These are phyloP conservation scores for Chinchilla lanigera DNA, from an alignment of 2,113 vertebrate species.

Conservation along the genomic window DNA sequence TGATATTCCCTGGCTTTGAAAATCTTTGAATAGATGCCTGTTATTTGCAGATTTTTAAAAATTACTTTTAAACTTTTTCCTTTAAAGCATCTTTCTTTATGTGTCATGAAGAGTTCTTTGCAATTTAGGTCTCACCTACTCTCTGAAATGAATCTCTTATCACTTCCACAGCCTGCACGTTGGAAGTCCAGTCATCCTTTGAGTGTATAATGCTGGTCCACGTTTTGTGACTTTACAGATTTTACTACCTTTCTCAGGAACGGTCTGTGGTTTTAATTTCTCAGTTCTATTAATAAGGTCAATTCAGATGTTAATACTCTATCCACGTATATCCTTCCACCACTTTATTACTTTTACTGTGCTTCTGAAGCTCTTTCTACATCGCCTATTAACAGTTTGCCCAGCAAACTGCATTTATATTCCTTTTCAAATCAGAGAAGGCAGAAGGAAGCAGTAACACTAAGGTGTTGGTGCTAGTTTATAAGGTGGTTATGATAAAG, in stretches of 20 bases:
- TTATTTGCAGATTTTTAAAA: background rate
- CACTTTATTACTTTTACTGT: background rate
- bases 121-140: background rate
- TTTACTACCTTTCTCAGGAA: background rate
- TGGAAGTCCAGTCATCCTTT: background rate
- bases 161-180: background rate
- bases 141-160: background rate
- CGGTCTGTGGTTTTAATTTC: background rate
- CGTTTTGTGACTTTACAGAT: background rate
- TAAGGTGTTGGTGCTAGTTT: background rate
- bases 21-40: background rate
- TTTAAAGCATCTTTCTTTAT: background rate
- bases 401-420: background rate
- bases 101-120: background rate
- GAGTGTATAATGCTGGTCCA: background rate
- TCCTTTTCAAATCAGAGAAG: background rate
- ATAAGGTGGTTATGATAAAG: background rate
- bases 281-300: background rate
- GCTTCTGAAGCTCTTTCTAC: background rate
- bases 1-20: background rate
- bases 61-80: background rate
- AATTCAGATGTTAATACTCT: background rate
- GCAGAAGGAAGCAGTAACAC: background rate
- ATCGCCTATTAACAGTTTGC: background rate
- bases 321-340: accelerated